Conservation (phyloP, 2,797 vertebrate genomes). For the Morelia viridis region DNA sequence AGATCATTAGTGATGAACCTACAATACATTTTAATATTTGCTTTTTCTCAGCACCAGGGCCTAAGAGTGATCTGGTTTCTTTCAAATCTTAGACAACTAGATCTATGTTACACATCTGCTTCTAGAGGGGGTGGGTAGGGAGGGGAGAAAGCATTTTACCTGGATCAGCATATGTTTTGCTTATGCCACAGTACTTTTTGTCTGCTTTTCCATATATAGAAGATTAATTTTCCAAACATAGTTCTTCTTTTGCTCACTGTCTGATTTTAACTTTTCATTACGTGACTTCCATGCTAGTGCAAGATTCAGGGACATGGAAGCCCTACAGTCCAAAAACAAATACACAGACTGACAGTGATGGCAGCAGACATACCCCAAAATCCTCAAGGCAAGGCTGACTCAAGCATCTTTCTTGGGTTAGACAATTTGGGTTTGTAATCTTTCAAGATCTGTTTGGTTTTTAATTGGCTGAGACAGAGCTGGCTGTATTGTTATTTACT, state of each 20-base stretch:
- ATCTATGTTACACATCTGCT: neutral
- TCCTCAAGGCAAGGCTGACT: neutral
- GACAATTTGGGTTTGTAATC: neutral
- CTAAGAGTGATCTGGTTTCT: conserved; percentile 4
- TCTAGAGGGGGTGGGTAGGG: neutral
- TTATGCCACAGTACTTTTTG: conserved; percentile 12
- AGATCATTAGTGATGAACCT: neutral
- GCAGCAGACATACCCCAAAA: neutral
- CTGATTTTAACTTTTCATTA: conserved; percentile 28
- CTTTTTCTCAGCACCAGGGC: neutral
- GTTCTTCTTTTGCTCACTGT: conserved; percentile 35
- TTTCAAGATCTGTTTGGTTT: fast-evolving
- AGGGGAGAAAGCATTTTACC: neutral
- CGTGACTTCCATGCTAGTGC: conserved; percentile 6
- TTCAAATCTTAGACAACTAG: neutral
- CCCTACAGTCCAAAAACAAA: conserved; percentile 1
- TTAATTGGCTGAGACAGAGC: conserved; percentile 7
- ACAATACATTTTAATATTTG: neutral
- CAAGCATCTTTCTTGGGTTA: neutral
- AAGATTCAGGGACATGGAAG: neutral
- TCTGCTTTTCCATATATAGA: conserved; percentile 31
- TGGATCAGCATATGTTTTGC: neutral
- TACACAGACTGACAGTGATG: neutral
- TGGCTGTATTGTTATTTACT: neutral
- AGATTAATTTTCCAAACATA: conserved; percentile 14